Percentiles rank a stretch among this genome's conserved stretches.
These are phyloP conservation scores for Tribolium castaneum DNA, from an alignment of 1,140 invertebrate genomes.

Conservation along the genomic window DNA sequence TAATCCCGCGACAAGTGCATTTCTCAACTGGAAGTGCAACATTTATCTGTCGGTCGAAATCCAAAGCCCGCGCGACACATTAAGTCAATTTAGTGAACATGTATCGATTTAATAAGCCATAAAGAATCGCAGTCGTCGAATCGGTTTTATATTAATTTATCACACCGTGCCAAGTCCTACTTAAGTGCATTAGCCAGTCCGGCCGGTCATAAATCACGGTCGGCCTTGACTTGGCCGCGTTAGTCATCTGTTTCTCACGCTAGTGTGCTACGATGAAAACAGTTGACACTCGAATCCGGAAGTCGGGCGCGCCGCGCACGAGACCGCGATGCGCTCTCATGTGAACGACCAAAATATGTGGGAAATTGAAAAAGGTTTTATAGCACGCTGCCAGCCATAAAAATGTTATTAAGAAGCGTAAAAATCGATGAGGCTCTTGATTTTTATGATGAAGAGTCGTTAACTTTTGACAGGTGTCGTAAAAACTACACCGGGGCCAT, in stretches of 20 bases:
- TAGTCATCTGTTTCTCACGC: conserved; percentile 46
- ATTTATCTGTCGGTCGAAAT: not conserved
- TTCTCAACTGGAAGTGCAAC: conserved; percentile 4
- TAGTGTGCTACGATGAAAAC: conserved; percentile 14
- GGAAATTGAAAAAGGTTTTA: conserved; percentile 2
- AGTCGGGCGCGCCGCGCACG: conserved; percentile 11
- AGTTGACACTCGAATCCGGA: conserved; percentile 16
- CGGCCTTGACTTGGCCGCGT: conserved; percentile 45
- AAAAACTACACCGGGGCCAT: not conserved
- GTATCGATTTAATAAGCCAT: conserved; percentile 35
- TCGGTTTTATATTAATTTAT: conserved; percentile 32
- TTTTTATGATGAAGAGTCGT: not conserved
- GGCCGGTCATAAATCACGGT: conserved; percentile 40
- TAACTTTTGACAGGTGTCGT: not conserved
- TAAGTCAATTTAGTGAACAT: conserved; percentile 33
- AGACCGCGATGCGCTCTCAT: not conserved
- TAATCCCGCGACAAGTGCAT: conserved; percentile 27
- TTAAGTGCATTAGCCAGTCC: conserved; percentile 34
- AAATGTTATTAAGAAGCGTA: conserved; percentile 23
- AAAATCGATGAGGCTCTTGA: conserved; percentile 1
- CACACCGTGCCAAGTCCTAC: conserved; percentile 20
- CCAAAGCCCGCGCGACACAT: not conserved
- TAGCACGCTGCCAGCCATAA: not conserved
- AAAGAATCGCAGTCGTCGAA: conserved; percentile 17
- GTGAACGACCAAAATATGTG: not conserved